Evolutionary conservation across 1,140 invertebrate species (phyloP), one percentile per base, ranked within the genome.

Genomic region (Ceratosolen solmsi): DNA sequence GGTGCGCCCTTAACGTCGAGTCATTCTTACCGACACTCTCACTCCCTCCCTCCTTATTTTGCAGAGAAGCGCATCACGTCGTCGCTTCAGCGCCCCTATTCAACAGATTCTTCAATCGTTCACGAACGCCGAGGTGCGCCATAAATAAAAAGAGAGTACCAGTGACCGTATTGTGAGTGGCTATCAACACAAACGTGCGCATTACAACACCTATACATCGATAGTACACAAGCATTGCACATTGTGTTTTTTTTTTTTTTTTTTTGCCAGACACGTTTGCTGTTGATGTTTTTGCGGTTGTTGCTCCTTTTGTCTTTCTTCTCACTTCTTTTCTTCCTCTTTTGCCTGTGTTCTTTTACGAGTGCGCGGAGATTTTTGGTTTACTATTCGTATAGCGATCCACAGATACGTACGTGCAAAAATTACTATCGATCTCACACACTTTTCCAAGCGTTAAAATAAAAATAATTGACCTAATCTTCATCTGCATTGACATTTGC

Each of bases 111-210:
- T 65, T 36, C 60, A 1, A 65, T 33, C 30, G 60, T 65, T 4
- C 60, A 20, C 13, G 56, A 65, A 36, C 13, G 5, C 11, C 49
- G 65, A 71, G 76, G 38, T 79, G 65, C 30, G 22, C 30, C 49
- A 22, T 79, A 79, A 79, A 79, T 79, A 79, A 79, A 68, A n/a
- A 9, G n/a, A 22, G 17, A 65, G 1, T 22, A n/a, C 38, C 41
- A 11, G 76, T n/a, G 27, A 22, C 30, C 30, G 11, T 79, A 33
- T 49, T 65, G n/a, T 49, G n/a, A 65, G 58, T 56, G 56, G 1
- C 8, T 51, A 46, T 74, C 46, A n/a, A 11, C 25, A 0, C 25
- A 46, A 3, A n/a, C 17, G 17, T 15, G 7, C 70, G 17, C 72
- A n/a, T 33, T 56, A 36, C 72, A 74, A 74, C 33, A 33, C 46